Percentiles rank a stretch among this genome's conserved stretches.
Evolutionary conservation across 2,797 vertebrate genomes (phyloP).

Genomic region (Anas acuta): DNA sequence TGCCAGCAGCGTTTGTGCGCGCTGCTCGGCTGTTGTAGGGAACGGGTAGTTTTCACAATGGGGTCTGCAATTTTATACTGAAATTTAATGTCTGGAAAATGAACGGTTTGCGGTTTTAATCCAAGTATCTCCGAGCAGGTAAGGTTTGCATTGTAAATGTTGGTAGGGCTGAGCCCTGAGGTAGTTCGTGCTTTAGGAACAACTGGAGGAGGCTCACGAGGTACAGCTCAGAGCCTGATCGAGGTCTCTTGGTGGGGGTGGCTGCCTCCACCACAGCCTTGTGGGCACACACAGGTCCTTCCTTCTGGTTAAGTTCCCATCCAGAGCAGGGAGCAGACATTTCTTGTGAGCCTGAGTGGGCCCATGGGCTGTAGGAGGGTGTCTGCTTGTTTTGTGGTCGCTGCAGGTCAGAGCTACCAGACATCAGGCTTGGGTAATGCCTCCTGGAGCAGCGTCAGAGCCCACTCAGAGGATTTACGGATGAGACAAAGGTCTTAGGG

Average conservation of each 20-base stretch:
- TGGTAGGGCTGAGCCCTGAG: not conserved
- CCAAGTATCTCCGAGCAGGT: not conserved
- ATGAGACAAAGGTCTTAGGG: not conserved
- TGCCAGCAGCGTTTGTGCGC: not conserved
- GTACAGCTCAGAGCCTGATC: not conserved
- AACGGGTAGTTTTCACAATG: not conserved
- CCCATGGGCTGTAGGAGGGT: not conserved
- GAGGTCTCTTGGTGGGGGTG: not conserved
- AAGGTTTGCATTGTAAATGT: not conserved
- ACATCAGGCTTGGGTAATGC: not conserved
- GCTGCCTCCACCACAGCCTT: not conserved
- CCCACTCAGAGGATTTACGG: not conserved
- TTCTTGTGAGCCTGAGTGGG: not conserved
- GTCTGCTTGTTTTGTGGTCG: not conserved
- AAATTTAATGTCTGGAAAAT: constrained; percentile 41
- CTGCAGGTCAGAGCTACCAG: not conserved
- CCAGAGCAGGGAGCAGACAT: not conserved
- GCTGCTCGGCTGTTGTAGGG: not conserved
- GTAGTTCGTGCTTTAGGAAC: not conserved
- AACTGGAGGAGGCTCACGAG: not conserved
- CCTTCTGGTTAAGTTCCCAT: not conserved
- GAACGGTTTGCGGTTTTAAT: not conserved
- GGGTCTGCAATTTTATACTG: not conserved
- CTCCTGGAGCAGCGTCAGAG: not conserved
- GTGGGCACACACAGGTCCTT: not conserved